Evolutionary conservation across 1,140 invertebrate species (phyloP), one percentile per base, ranked within the genome.

Genomic region (Pararge aegeria): DNA sequence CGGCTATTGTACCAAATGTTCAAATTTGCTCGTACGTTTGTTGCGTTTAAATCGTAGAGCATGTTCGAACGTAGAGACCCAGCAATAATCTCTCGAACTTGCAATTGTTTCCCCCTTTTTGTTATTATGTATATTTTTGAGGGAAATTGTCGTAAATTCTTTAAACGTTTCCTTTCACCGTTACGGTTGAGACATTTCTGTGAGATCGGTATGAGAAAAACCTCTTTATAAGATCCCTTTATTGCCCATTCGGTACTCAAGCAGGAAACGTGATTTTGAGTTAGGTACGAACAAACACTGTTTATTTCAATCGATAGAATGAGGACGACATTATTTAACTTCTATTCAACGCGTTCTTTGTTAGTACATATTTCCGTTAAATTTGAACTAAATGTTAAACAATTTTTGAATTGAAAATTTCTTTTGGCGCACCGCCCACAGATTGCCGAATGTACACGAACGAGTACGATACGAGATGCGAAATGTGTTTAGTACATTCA

Each of bases 141-240:
- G 61, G 57, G 44, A 53, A 61, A 68, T 60, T 60, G 58, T 63
- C 65, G 57, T 60, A 56, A 68, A 68, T 68, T 64, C 58, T 55
- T 64, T 54, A 60, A 67, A 63, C 61, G 65, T 46, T 67, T 67
- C 57, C 59, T 61, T 66, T 56, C 42, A 49, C 29, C 55, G 44
- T 56, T 55, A 55, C 40, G 44, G 42, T 38, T 48, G 44, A 34
- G 44, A 56, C 55, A 49, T 54, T 53, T 53, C 30, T 7, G 24
- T 37, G 54, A 55, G 40, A 44, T 55, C 10, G 54, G 40, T 46
- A 48, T 46, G 15, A 55, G 54, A 24, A 55, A 55, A 46, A 55
- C 30, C 54, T 55, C 24, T 42, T 30, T 46, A 55, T 55, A 55
- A 24, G 16, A 55, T 42, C 54, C 44, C 46, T 53, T 55, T 55